phyloP scores from a whole-genome alignment of 2,888 invertebrate genomes.

The Oscheius sp. region DNA sequence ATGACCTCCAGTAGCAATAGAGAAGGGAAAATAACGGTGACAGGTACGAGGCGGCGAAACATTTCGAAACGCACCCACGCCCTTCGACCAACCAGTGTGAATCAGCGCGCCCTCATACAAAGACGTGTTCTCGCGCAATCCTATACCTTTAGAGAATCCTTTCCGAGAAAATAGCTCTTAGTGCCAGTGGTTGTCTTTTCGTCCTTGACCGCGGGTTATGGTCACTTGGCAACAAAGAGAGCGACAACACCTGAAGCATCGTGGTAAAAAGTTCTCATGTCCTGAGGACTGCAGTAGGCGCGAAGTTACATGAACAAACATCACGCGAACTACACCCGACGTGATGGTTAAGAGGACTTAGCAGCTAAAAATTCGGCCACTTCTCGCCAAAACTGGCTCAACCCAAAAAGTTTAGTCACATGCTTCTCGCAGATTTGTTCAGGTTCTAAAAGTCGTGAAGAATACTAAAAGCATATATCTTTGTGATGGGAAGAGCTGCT shows the following conservation, averaged over 20 bases:
- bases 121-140: constrained; percentile 25
- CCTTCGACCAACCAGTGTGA: constrained; percentile 17
- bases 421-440: constrained; percentile 5
- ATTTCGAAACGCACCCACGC: constrained; percentile 36
- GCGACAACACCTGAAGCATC: neutral
- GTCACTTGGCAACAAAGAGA: neutral
- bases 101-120: constrained; percentile 20
- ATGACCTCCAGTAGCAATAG: constrained; percentile 27
- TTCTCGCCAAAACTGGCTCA: constrained; percentile 21
- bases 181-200: neutral
- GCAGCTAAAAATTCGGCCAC: neutral
- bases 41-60: constrained; percentile 17
- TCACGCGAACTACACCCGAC: neutral
- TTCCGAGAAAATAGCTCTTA: neutral
- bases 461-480: too few relatives aligned
- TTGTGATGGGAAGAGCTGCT: too few relatives aligned
- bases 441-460: too few relatives aligned
- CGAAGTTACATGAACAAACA: constrained; percentile 8
- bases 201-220: constrained; percentile 20
- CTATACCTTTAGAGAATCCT: constrained; percentile 9
- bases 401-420: constrained; percentile 10
- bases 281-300: neutral
- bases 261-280: neutral
- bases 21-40: constrained; percentile 28
- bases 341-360: neutral